These are phyloP conservation scores for Drusus annulatus DNA, from an alignment of 1,140 invertebrate genomes.

Conservation along the genomic window DNA sequence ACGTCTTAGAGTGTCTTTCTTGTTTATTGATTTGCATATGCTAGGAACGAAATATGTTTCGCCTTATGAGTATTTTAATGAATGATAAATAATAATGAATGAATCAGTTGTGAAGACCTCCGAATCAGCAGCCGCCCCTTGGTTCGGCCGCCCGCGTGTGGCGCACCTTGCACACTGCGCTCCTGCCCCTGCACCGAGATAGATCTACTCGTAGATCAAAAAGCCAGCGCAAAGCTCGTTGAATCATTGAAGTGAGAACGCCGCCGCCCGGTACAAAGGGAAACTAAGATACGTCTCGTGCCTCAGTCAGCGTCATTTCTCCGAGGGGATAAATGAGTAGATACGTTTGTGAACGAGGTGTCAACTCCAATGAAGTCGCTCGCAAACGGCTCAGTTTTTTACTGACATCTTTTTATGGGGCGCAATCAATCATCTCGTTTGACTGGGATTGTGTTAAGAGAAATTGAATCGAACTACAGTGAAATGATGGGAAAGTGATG, in stretches of 20 bases:
- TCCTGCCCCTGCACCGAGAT: background rate
- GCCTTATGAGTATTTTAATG: no score
- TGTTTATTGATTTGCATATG: no score
- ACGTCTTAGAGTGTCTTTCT: no score
- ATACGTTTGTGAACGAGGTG: constrained; percentile 17
- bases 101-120: no score
- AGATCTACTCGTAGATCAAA: constrained; percentile 38
- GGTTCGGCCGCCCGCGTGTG: no score
- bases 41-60: no score
- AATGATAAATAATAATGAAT: no score
- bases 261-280: background rate
- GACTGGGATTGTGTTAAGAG: background rate
- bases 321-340: constrained; percentile 18
- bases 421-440: constrained; percentile 28
- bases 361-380: constrained; percentile 25
- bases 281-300: background rate
- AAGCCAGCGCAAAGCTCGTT: constrained; percentile 31
- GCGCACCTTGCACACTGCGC: no score
- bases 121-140: no score
- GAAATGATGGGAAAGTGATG: background rate
- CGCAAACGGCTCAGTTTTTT: constrained; percentile 24
- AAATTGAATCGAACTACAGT: constrained; percentile 1
- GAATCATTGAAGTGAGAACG: constrained; percentile 27
- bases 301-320: constrained; percentile 5
- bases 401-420: background rate